These are phyloP conservation scores for Kobus ellipsiprymnus DNA, from an alignment of 2,113 vertebrate genomes.

Conservation along the genomic window DNA sequence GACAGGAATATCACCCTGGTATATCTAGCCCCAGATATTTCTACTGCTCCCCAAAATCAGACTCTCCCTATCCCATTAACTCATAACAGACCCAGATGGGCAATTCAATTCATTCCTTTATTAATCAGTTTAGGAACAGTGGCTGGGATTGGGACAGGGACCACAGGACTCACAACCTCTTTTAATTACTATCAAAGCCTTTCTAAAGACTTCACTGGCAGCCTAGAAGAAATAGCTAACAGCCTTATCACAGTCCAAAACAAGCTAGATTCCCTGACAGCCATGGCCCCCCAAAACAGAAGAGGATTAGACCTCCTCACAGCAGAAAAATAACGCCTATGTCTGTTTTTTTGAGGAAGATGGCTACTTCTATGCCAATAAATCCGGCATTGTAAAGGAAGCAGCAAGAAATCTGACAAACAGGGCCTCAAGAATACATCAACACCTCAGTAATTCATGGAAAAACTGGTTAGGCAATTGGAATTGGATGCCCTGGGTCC, in stretches of 20 bases:
- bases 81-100: neutral
- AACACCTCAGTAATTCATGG: neutral
- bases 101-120: neutral
- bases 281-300: neutral
- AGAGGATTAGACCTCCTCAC: neutral
- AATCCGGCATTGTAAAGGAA: neutral
- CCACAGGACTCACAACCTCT: neutral
- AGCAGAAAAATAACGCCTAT: neutral
- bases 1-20: neutral
- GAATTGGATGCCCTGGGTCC: neutral
- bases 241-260: neutral
- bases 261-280: neutral
- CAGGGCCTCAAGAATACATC: neutral
- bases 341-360: neutral
- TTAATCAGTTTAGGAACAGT: neutral
- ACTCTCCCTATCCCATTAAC: neutral
- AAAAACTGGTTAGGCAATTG: neutral
- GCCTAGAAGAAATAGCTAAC: neutral
- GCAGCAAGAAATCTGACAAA: neutral
- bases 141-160: neutral
- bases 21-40: neutral
- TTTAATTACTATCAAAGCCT: neutral
- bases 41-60: neutral
- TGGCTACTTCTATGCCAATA: fast-evolving
- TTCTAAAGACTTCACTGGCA: neutral